Evolutionary conservation across 2,797 vertebrate species (phyloP).

Genomic region (Glyptemys insculpta): DNA sequence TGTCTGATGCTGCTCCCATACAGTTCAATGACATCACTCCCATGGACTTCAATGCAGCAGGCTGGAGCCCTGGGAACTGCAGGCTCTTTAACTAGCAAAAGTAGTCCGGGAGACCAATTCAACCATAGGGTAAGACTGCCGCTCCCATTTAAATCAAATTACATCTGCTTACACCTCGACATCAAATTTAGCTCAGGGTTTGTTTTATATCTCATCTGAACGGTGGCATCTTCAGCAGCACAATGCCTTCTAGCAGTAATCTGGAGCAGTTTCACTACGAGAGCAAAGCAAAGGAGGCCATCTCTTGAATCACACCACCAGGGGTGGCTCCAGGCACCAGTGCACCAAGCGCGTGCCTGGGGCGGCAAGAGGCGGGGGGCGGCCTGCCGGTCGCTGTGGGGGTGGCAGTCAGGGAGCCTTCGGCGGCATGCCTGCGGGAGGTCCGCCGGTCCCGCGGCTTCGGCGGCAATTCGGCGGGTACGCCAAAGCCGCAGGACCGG

Average conservation of each 20-base stretch:
- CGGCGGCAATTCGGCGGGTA: too few relatives aligned
- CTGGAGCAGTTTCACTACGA: constrained; percentile 1
- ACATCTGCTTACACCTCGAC: constrained; percentile 72
- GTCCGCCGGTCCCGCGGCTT: too few relatives aligned
- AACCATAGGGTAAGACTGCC: constrained; percentile 34
- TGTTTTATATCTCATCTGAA: constrained; percentile 40
- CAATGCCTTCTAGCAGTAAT: constrained; percentile 18
- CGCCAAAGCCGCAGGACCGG: too few relatives aligned
- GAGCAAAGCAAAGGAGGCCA: not conserved
- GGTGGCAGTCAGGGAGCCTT: too few relatives aligned
- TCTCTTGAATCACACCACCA: rapidly evolving
- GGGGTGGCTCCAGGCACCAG: too few relatives aligned
- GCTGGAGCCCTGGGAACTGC: constrained; percentile 51
- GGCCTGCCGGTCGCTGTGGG: too few relatives aligned
- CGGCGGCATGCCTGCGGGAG: too few relatives aligned
- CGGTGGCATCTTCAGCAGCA: constrained; percentile 25
- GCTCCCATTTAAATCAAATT: constrained; percentile 68
- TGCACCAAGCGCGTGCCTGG: too few relatives aligned
- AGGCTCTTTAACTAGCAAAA: constrained; percentile 72
- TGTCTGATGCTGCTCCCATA: not conserved
- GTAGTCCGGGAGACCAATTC: constrained; percentile 66
- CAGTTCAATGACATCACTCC: too few relatives aligned
- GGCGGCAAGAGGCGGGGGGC: too few relatives aligned
- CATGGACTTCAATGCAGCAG: constrained; percentile 4
- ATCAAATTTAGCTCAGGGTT: constrained; percentile 63